Conservation (phyloP, 2,113 vertebrate genomes). For the Myrmecobius fasciatus region DNA sequence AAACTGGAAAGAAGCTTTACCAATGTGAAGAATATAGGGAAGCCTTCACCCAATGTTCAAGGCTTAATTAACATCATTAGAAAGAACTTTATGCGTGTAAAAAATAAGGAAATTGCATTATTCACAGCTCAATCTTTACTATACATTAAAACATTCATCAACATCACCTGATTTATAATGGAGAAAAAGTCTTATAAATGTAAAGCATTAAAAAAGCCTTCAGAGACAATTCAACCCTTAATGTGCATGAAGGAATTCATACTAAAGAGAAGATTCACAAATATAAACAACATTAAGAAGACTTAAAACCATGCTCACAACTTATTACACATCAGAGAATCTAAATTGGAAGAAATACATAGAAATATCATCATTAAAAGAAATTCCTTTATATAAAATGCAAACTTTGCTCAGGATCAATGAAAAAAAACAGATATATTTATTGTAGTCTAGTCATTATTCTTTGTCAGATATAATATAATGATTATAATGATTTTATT, state of each 20-base stretch:
- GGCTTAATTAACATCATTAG: not conserved
- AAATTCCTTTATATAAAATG: not conserved
- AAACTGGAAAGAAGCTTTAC: not conserved
- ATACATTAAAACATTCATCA: not conserved
- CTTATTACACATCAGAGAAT: not conserved
- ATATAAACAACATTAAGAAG: not conserved
- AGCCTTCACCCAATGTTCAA: not conserved
- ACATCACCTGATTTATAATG: not conserved
- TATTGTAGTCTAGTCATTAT: not conserved
- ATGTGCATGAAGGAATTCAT: not conserved
- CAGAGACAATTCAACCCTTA: not conserved
- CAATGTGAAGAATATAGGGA: not conserved
- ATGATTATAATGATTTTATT: not conserved
- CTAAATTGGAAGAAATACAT: not conserved
- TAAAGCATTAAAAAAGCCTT: not conserved
- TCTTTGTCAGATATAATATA: not conserved
- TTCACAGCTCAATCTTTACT: not conserved
- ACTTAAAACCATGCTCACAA: not conserved
- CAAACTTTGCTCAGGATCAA: not conserved
- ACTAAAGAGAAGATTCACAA: not conserved
- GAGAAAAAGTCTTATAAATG: not conserved
- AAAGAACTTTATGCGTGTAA: not conserved
- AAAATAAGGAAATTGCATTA: not conserved
- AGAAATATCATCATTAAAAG: not conserved
- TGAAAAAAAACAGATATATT: not conserved